These are phyloP conservation scores for Diloba caeruleocephala DNA, from an alignment of 2,888 invertebrate genomes.

Conservation along the genomic window DNA sequence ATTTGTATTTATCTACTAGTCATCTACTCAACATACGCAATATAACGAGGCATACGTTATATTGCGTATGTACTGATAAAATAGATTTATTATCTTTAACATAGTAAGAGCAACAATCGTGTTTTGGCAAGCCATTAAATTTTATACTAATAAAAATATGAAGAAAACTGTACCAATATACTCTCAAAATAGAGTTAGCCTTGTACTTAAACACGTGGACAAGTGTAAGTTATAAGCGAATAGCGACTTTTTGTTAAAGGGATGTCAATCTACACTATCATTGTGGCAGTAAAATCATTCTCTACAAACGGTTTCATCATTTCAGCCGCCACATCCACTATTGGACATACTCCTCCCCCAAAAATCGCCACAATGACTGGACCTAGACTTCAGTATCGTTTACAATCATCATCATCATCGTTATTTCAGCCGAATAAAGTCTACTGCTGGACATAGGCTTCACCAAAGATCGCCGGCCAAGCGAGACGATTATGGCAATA, in stretches of 20 bases:
- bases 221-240: conserved; percentile 22
- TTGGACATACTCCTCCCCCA: too few species aligned
- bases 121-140: conserved; percentile 25
- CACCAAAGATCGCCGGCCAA: too few species aligned
- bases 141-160: conserved; percentile 45
- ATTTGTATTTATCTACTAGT: conserved; percentile 1
- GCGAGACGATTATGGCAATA: too few species aligned
- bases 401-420: too few species aligned
- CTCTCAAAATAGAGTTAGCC: conserved; percentile 57
- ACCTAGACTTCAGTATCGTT: too few species aligned
- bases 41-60: not conserved
- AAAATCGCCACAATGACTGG: too few species aligned
- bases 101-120: conserved; percentile 5
- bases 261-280: too few species aligned
- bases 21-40: not conserved
- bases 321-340: too few species aligned
- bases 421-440: too few species aligned
- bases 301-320: too few species aligned
- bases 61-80: not conserved
- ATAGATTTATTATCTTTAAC: conserved; percentile 20
- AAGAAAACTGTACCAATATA: conserved; percentile 51
- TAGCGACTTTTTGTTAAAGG: not conserved
- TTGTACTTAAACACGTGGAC: conserved; percentile 54
- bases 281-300: too few species aligned
- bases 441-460: too few species aligned